A percentile compares a stretch with the other conserved stretches of the same genome.
phyloP scores from a whole-genome alignment of 2,797 vertebrate genomes.

The Spatula clypeata region DNA sequence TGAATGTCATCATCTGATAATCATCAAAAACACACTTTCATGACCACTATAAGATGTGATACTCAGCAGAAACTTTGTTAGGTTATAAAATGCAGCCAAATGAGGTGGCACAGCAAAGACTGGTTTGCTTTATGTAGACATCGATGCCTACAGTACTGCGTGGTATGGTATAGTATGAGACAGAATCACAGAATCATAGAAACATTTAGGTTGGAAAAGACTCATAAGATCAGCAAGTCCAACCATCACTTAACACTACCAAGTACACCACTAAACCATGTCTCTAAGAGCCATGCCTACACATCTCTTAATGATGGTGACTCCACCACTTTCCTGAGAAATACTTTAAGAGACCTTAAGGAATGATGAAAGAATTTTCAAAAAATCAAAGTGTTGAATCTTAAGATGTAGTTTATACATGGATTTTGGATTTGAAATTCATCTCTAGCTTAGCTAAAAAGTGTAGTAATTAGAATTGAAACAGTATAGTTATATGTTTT shows the following conservation, averaged over 20 bases:
- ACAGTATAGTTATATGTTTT: not conserved
- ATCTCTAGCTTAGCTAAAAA: not conserved
- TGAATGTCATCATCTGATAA: not conserved
- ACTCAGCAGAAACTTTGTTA: not conserved
- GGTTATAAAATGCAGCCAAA: not conserved
- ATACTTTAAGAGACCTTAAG: not conserved
- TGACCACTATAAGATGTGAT: not conserved
- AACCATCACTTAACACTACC: not conserved
- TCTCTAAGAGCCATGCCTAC: not conserved
- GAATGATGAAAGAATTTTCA: not conserved
- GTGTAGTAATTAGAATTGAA: not conserved
- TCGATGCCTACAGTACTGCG: not conserved
- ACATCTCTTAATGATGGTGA: not conserved
- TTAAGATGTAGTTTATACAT: not conserved
- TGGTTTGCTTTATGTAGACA: not conserved
- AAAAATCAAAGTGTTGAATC: not conserved
- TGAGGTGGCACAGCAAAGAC: not conserved
- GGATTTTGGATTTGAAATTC: not conserved
- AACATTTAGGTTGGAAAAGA: not conserved
- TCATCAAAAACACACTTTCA: not conserved
- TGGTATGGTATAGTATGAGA: not conserved
- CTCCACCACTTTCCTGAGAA: not conserved
- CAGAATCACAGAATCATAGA: not conserved
- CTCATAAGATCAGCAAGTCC: not conserved
- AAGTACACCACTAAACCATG: not conserved